Evolutionary conservation across 1,140 invertebrate genomes (phyloP).

Genomic region (Drosophila pseudoananassae): DNA sequence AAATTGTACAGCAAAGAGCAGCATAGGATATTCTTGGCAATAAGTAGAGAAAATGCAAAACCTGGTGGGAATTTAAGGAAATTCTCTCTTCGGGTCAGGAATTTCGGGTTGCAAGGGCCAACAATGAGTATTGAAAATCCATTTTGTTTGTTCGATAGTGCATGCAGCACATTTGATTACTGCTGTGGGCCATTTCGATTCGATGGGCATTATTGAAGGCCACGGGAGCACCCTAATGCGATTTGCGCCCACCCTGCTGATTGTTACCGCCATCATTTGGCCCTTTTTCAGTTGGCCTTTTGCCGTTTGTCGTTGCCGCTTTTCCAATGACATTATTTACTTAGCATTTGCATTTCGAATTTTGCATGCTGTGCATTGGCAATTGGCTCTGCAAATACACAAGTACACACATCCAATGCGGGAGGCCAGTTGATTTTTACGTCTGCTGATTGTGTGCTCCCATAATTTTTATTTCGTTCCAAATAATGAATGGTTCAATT

Average conservation of each 20-base stretch:
- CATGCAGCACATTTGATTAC: conserved; percentile 67
- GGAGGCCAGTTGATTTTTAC: conserved; percentile 49
- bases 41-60: neutral
- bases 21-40: conserved; percentile 13
- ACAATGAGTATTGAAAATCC: conserved; percentile 36
- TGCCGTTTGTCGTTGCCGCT: conserved; percentile 14
- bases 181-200: conserved; percentile 30
- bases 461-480: conserved; percentile 43
- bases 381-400: conserved; percentile 49
- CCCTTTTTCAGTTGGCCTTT: conserved; percentile 34
- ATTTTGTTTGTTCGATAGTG: conserved; percentile 16
- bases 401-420: conserved; percentile 16
- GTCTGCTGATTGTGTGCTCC: conserved; percentile 51
- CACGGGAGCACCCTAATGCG: conserved; percentile 51
- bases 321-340: conserved; percentile 61
- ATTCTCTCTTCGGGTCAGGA: neutral
- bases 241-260: conserved; percentile 60
- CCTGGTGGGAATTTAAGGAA: conserved; percentile 24
- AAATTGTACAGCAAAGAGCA: conserved; percentile 1
- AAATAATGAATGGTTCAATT: conserved; percentile 48
- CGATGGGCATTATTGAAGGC: conserved; percentile 8
- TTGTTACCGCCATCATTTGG: conserved; percentile 71
- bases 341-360: conserved; percentile 65
- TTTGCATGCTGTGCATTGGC: conserved; percentile 47
- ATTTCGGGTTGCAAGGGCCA: neutral